Evolutionary conservation across 2,797 vertebrate genomes (phyloP).

Genomic region (Meriones psammophilus): DNA sequence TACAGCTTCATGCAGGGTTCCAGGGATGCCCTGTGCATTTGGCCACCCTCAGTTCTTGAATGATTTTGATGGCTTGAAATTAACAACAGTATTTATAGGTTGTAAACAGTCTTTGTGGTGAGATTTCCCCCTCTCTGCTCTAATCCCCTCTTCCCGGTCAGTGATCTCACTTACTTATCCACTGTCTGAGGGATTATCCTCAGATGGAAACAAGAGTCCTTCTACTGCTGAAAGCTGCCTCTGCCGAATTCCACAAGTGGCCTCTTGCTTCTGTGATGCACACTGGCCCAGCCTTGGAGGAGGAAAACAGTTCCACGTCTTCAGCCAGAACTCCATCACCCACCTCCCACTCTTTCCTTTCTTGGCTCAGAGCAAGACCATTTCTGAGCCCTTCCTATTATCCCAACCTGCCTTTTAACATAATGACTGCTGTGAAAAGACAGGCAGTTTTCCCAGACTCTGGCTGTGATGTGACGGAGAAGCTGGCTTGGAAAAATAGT

Average conservation of each 20-base stretch:
- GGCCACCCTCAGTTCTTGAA: conserved; percentile 82
- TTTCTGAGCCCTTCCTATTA: conserved; percentile 39
- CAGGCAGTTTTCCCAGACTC: conserved; percentile 56
- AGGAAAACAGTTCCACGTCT: background rate
- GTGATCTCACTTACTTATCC: conserved; percentile 83
- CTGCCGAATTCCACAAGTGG: conserved; percentile 24
- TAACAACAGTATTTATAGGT: conserved; percentile 88
- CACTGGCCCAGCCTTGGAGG: background rate
- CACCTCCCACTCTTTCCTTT: background rate
- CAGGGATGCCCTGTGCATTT: background rate
- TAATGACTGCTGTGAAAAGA: background rate
- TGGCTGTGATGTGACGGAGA: conserved; percentile 45
- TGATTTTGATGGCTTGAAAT: conserved; percentile 88
- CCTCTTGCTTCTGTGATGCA: conserved; percentile 71
- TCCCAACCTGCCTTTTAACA: background rate
- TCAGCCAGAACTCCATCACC: conserved; percentile 27
- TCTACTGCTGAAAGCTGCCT: conserved; percentile 50
- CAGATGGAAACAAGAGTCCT: conserved; percentile 79
- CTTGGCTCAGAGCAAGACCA: conserved; percentile 36
- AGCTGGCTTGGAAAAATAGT: conserved; percentile 62
- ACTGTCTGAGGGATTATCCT: conserved; percentile 83
- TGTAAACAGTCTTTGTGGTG: conserved; percentile 86
- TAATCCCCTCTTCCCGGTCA: conserved; percentile 85
- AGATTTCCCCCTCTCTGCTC: conserved; percentile 83
- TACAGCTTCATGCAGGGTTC: conserved; percentile 54